Base-by-base conservation (phyloP, 2,888 invertebrate species). In the Imbricaverruca yamaguchii region DNA sequence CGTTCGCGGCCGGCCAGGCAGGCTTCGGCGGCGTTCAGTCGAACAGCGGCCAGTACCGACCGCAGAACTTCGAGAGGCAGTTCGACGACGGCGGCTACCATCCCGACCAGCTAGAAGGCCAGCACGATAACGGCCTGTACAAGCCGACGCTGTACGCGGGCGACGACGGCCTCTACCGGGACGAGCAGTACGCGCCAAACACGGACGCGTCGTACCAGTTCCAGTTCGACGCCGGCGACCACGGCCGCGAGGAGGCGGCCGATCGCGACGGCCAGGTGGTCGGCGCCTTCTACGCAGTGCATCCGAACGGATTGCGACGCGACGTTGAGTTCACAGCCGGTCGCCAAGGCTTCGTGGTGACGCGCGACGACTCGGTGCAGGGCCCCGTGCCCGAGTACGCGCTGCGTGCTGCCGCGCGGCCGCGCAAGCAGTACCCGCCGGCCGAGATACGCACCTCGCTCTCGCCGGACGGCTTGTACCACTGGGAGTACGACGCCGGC, bases 211-310 rank as follows among this genome's bases (percentile, higher is more conserved):
- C 74, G 18, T 74, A 74, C 74, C 74, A 74, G 74, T 74, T 74
- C 74, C 55, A 74, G 74, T 74, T 74, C n/a, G 74, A 74, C 74
- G 74, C 74, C 55, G 74, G 74, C 55, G 74, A 74, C 74, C 74
- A 74, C 74, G 74, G 74, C 55, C 74, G 74, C 9, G 53, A 53
- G 53, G 74, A 74, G 74, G 74, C 74, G 55, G 74, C 74, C 18
- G 74, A 74, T 23, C 10, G 18, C 55, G 74, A 74, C 9, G 74
- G 74, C 18, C 53, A 74, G 55, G 74, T 74, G 53, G 53, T 55
- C 15, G 74, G 74, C 55, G 9, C 18, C 74, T 74, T 74, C 74
- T 74, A 74, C 74, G 74, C 74, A 21, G 74, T 74, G 74, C 74
- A 74, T 55, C 74, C 74, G 55, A 21, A 74, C 55, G 74, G 74